Percentiles rank a stretch among this genome's conserved stretches.
Evolutionary conservation across 23 tunicate species (phyloP).

Genomic region (Halocynthia roretzi): DNA sequence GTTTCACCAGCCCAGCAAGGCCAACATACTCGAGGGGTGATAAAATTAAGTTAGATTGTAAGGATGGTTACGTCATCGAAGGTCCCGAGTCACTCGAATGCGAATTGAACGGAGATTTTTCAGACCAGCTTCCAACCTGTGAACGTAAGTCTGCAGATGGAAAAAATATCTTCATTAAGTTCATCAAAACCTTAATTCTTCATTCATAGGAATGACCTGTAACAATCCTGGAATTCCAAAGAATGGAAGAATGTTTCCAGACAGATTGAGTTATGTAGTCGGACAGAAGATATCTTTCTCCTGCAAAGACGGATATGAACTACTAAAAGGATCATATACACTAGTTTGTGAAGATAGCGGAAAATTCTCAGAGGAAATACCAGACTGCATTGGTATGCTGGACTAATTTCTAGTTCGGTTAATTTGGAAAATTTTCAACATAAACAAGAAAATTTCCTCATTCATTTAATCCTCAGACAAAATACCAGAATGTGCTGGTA

Average conservation of each 20-base stretch:
- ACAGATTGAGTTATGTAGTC: not conserved
- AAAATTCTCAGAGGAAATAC: slow-evolving; percentile 18
- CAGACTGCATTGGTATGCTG: slow-evolving; percentile 10
- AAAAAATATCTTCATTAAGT: not conserved
- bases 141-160: not conserved
- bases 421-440: too few species aligned
- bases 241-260: slow-evolving; percentile 22
- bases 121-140: slow-evolving; percentile 11
- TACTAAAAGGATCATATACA: slow-evolving; percentile 18
- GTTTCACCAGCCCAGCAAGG: slow-evolving; percentile 11
- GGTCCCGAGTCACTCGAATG: slow-evolving; percentile 19
- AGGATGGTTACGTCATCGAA: slow-evolving; percentile 6
- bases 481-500: too few species aligned
- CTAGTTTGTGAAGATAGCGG: slow-evolving; percentile 13
- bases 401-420: not conserved
- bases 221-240: slow-evolving; percentile 21
- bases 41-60: slow-evolving; percentile 9
- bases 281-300: slow-evolving; percentile 17
- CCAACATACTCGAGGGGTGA: slow-evolving; percentile 22
- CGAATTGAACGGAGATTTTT: slow-evolving; percentile 13
- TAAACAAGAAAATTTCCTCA: too few species aligned
- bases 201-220: slow-evolving; percentile 8
- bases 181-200: not conserved
- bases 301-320: slow-evolving; percentile 14
- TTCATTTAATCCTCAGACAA: too few species aligned